phyloP scores from a whole-genome alignment of 2,888 invertebrate genomes.

The Pyrochroa serraticornis region DNA sequence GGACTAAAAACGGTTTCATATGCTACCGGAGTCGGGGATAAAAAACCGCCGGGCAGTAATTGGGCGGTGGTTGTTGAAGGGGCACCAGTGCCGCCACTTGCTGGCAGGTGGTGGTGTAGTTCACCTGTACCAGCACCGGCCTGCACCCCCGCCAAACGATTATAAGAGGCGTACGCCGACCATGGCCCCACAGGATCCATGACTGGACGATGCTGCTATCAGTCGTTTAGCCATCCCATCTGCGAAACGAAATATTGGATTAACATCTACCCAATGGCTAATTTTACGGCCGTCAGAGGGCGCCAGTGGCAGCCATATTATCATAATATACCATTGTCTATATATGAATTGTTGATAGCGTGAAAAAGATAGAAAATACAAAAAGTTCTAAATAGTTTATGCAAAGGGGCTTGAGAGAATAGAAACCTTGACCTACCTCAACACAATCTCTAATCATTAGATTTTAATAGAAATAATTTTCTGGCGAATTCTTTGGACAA shows the following conservation, averaged over 20 bases:
- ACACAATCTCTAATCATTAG: too few species aligned
- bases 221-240: constrained; percentile 57
- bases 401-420: too few species aligned
- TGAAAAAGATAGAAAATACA: too few species aligned
- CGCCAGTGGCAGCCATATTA: too few species aligned
- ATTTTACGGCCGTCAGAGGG: too few species aligned
- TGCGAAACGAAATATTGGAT: constrained; percentile 38
- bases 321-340: too few species aligned
- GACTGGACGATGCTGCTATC: constrained; percentile 36
- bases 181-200: constrained; percentile 93
- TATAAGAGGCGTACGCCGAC: constrained; percentile 83
- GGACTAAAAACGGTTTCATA: constrained; percentile 86
- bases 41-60: constrained; percentile 73
- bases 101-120: constrained; percentile 72
- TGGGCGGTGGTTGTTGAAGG: constrained; percentile 71
- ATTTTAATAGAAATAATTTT: too few species aligned
- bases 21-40: constrained; percentile 76
- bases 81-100: constrained; percentile 60
- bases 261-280: too few species aligned
- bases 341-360: too few species aligned
- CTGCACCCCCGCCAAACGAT: constrained; percentile 75
- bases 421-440: too few species aligned
- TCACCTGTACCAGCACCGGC: constrained; percentile 70
- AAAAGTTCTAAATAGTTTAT: too few species aligned
- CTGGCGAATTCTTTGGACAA: too few species aligned